phyloP scores from a whole-genome alignment of 2,113 vertebrate species.

The Cynopterus brachyotis region DNA sequence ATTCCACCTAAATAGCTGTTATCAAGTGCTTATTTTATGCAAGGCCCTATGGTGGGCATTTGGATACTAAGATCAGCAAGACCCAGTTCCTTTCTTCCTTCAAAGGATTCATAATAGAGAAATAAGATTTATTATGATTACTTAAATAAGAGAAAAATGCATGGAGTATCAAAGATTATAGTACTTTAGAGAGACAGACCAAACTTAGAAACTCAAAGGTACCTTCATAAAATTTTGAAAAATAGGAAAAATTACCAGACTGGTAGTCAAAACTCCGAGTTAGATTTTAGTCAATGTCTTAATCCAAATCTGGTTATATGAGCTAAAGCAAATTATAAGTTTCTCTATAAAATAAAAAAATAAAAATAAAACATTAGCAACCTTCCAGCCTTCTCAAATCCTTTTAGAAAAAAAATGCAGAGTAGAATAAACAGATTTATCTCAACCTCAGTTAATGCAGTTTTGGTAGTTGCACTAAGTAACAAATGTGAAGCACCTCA shows the following conservation, averaged over 20 bases:
- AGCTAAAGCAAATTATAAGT: neutral
- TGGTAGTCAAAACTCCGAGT: neutral
- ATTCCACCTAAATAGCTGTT: neutral
- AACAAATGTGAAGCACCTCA: neutral
- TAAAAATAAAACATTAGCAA: neutral
- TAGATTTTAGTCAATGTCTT: neutral
- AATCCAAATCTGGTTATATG: neutral
- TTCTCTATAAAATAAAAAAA: neutral
- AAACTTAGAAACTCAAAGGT: neutral
- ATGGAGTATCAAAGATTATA: neutral
- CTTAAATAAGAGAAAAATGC: neutral
- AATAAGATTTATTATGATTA: neutral
- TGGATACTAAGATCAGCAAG: neutral
- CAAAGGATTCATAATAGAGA: neutral
- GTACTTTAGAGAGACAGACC: neutral
- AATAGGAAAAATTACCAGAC: neutral
- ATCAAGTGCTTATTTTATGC: neutral
- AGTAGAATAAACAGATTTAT: neutral
- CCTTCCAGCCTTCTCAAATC: neutral
- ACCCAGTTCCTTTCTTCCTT: neutral
- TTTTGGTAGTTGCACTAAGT: neutral
- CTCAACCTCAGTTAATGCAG: neutral
- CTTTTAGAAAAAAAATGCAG: neutral
- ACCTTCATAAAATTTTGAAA: neutral
- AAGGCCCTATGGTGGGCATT: neutral